Base-by-base conservation (phyloP, 1,140 invertebrate genomes). In the Pentalonia nigronervosa region DNA sequence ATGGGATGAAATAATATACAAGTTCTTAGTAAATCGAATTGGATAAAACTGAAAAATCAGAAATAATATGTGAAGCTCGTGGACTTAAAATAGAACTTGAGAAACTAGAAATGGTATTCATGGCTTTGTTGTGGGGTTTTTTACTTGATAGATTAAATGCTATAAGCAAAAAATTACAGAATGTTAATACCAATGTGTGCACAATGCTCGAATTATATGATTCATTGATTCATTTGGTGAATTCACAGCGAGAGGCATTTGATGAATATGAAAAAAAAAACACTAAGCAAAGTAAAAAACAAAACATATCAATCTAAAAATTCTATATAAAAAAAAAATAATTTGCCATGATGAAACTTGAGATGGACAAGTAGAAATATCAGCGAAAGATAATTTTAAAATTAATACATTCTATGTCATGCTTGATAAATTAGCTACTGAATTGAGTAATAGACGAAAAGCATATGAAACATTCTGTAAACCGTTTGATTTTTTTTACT, bases 311-410 rank as follows among this genome's bases (percentile, higher is more conserved):
- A n/a, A n/a, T 34, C 17, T 34, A 17, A n/a, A n/a, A 36, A 34
- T 9, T 83, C 76, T 83, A n/a, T 25, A 83, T 36, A 83, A 83
- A 83, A 83, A 83, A 83, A 36, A 83, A 83, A 36, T 9, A 36
- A n/a, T 83, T n/a, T 34, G 25, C 6, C 20, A 45, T 87, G 84
- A 87, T 8, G 45, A 87, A 87, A 47, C 23, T 47, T 45, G 87
- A 89, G 48, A 89, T 89, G 50, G 87, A 34, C 48, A 90, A n/a
- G 88, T 56, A 34, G 48, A 90, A 83, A 21, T 60, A 56, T 41
- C 88, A 53, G 88, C 48, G 50, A 90, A 56, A 17, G 88, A 90
- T 53, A 90, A 90, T 90, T 90, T 53, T 90, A 53, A 50, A 76
- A n/a, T n/a, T n/a, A n/a, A n/a, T n/a, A n/a, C n/a, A n/a, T n/a